Base-by-base conservation (phyloP, 2,797 vertebrate species). In the Pitangus sulphuratus region DNA sequence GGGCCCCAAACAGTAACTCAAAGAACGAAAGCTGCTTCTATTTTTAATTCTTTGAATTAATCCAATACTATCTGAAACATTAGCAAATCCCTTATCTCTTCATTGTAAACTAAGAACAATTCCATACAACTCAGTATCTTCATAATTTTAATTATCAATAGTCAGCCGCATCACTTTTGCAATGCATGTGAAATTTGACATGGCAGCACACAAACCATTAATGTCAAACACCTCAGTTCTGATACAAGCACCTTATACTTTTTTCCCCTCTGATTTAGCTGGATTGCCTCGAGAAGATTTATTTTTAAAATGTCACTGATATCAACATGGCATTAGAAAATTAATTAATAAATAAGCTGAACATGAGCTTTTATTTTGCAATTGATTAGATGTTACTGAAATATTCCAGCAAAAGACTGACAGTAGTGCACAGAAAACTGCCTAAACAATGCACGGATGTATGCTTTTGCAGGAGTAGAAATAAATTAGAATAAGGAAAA, bases 1-100 rank as follows among this genome's bases (percentile, higher is more conserved):
- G n/a, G 9, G 69, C 17, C 33, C 20, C 48, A 84, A 93, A 90
- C 30, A 39, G 56, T 86, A 89, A 77, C 30, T 71, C 69, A 70
- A 82, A 94, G 40, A 92, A 89, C 28, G 40, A 87, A 93, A 86
- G 18, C 18, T 83, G 18, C 45, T 90, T 94, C 60, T 78, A 16
- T 48, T 94, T 96, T 90, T 69, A 87, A 70, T 74, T 75, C 13
- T 77, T 84, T 53, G 8, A 84, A 62, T 74, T 79, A 83, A 77
- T 84, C 30, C 39, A 79, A 37, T 65, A 39, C 15, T 77, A 70
- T 51, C n/a, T 66, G 45, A 85, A 87, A 48, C 9, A 53, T 31
- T 70, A 19, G 71, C 11, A 82, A 81, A 44, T 2, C 9, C 28
- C 7, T 80, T 33, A 51, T 15, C 6, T 57, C 35, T 74, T 74